These are phyloP conservation scores for Idaea straminata DNA, from an alignment of 2,888 invertebrate species.

Conservation along the genomic window DNA sequence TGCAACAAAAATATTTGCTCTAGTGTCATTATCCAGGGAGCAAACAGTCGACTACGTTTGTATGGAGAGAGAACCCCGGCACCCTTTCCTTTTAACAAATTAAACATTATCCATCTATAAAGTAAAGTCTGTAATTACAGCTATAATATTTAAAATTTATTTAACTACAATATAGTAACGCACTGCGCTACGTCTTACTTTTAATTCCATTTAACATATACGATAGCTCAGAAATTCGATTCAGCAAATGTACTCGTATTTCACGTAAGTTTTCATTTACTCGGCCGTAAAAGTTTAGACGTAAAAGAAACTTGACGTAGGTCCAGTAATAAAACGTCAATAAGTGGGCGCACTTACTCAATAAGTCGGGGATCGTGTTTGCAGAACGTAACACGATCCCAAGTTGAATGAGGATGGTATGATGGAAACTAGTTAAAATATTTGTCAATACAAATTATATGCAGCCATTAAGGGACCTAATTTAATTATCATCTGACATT, in stretches of 20 bases:
- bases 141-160: too few species aligned
- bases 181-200: background rate
- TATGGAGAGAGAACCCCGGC: too few species aligned
- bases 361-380: slow-evolving; percentile 20
- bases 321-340: slow-evolving; percentile 20
- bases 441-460: slow-evolving; percentile 14
- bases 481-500: too few species aligned
- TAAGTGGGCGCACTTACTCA: slow-evolving; percentile 19
- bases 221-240: background rate
- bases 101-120: too few species aligned
- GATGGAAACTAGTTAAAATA: slow-evolving; percentile 13
- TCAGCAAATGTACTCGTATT: background rate
- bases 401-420: slow-evolving; percentile 11
- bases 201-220: background rate
- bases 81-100: too few species aligned
- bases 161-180: too few species aligned
- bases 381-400: slow-evolving; percentile 20
- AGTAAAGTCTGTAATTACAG: too few species aligned
- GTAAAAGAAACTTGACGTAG: slow-evolving; percentile 20
- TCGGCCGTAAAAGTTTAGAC: slow-evolving; percentile 14
- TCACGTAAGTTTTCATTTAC: background rate
- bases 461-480: background rate
- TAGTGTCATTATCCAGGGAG: too few species aligned
- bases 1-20: too few species aligned
- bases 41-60: too few species aligned